Percentiles rank a stretch among this genome's conserved stretches.
Conservation (phyloP, 1,140 invertebrate species). For the Ptiloglossa arizonensis region DNA sequence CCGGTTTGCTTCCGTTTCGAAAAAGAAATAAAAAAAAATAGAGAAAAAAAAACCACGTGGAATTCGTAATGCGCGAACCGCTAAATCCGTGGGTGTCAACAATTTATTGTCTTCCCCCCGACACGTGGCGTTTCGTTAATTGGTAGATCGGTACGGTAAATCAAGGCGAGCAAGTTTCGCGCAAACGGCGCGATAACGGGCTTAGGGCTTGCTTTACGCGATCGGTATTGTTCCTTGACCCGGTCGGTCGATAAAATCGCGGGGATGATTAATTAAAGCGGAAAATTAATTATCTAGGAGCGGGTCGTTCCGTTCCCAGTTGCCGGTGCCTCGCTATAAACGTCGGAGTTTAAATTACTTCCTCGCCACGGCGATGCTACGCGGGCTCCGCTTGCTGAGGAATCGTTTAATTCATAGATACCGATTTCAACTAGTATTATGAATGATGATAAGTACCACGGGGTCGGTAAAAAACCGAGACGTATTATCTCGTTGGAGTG, state of each 20-base stretch:
- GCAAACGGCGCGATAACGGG: slow-evolving; percentile 20
- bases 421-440: slow-evolving; percentile 53
- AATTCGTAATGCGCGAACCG: too few relatives aligned
- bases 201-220: slow-evolving; percentile 16
- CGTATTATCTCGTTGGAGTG: slow-evolving; percentile 36
- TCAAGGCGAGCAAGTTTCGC: neutral
- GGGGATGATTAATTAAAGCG: slow-evolving; percentile 58
- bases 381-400: slow-evolving; percentile 40
- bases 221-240: slow-evolving; percentile 40
- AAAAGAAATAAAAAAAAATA: neutral
- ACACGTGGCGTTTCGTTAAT: slow-evolving; percentile 34
- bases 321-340: slow-evolving; percentile 41
- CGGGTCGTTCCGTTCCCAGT: slow-evolving; percentile 46
- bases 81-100: too few relatives aligned
- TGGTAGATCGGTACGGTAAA: slow-evolving; percentile 3
- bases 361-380: slow-evolving; percentile 39
- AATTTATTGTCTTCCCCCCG: neutral
- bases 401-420: slow-evolving; percentile 62
- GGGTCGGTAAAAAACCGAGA: slow-evolving; percentile 34
- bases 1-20: too few relatives aligned
- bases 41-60: too few relatives aligned
- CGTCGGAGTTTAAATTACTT: slow-evolving; percentile 59
- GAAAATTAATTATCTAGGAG: slow-evolving; percentile 64
- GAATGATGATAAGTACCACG: slow-evolving; percentile 40
- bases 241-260: slow-evolving; percentile 45